Percentiles rank a stretch among this genome's conserved stretches.
Conservation (phyloP, 2,797 vertebrate species). For the Manis pentadactyla region DNA sequence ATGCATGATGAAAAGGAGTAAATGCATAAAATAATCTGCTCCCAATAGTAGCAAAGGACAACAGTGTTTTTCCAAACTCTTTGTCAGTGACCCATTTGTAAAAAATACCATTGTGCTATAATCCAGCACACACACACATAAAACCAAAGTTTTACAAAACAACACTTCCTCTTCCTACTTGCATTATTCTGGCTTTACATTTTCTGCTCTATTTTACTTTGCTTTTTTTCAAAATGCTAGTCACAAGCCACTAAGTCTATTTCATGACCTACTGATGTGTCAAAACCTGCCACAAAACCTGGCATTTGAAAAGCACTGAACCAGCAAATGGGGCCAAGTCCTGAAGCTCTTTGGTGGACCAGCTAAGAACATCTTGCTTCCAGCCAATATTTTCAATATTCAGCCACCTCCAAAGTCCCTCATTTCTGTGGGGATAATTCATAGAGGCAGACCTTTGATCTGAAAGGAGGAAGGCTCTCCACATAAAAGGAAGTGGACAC, state of each 20-base stretch:
- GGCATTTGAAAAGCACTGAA: background rate
- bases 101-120: background rate
- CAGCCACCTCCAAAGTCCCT: background rate
- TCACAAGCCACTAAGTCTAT: background rate
- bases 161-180: background rate
- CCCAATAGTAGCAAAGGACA: background rate
- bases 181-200: background rate
- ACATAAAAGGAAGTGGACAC: background rate
- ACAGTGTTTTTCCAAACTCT: background rate
- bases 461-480: background rate
- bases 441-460: background rate
- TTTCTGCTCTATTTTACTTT: background rate
- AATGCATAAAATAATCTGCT: background rate
- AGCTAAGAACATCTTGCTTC: background rate
- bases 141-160: background rate
- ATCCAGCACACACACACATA: fast-evolving
- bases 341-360: background rate
- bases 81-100: background rate
- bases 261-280: background rate
- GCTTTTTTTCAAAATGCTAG: background rate
- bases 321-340: background rate
- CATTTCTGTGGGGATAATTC: background rate
- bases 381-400: background rate
- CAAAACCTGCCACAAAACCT: constrained; percentile 9
- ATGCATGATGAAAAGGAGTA: background rate